These are phyloP conservation scores for Lasioglossum morio DNA, from an alignment of 2,888 invertebrate species.

Conservation along the genomic window DNA sequence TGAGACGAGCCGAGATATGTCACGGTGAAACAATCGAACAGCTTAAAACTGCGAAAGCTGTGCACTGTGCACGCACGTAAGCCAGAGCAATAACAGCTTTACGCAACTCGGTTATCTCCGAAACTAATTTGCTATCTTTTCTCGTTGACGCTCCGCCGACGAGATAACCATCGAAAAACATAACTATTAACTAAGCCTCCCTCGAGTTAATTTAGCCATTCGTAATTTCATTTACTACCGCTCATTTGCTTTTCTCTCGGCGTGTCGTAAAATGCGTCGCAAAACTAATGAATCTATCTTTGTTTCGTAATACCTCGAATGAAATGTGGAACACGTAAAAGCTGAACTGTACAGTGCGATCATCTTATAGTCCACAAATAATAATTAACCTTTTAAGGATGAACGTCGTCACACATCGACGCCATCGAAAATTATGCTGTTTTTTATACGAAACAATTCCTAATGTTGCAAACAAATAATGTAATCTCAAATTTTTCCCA, in stretches of 20 bases:
- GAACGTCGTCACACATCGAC: too few relatives aligned
- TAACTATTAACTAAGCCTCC: slow-evolving; percentile 53
- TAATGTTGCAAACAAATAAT: too few relatives aligned
- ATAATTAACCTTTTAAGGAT: too few relatives aligned
- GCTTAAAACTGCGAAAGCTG: slow-evolving; percentile 36
- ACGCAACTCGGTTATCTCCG: slow-evolving; percentile 54
- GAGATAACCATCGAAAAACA: slow-evolving; percentile 57
- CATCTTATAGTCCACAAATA: too few relatives aligned
- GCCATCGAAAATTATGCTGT: too few relatives aligned
- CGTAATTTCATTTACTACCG: slow-evolving; percentile 38
- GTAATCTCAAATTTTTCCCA: too few relatives aligned
- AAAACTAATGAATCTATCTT: background rate
- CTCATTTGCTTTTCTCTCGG: slow-evolving; percentile 17
- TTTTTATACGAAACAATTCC: too few relatives aligned
- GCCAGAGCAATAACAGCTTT: slow-evolving; percentile 39
- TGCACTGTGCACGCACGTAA: slow-evolving; percentile 10
- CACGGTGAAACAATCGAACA: slow-evolving; percentile 35
- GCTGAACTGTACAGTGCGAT: background rate
- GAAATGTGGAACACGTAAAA: background rate
- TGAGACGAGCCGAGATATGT: slow-evolving; percentile 1
- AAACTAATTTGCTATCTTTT: slow-evolving; percentile 55
- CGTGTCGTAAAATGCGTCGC: background rate
- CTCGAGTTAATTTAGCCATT: slow-evolving; percentile 41
- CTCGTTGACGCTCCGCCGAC: slow-evolving; percentile 32
- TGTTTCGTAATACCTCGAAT: background rate